Percentiles rank a stretch among this genome's conserved stretches.
phyloP scores from a whole-genome alignment of 2,888 invertebrate species.

The Drosophila anomalata region DNA sequence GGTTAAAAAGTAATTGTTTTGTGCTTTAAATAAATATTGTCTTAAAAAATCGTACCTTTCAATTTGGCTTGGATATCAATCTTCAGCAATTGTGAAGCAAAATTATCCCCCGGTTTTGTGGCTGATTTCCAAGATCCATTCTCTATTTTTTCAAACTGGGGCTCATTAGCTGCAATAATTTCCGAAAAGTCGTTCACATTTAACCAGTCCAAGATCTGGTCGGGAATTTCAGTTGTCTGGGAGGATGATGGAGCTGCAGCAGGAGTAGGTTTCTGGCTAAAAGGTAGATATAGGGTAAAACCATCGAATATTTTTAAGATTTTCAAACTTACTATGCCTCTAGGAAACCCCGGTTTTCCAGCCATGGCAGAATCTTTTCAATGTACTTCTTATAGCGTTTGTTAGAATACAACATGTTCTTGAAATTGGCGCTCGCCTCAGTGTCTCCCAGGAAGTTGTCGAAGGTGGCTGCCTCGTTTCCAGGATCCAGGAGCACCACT shows the following conservation, averaged over 20 bases:
- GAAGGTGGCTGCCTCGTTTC: constrained; percentile 68
- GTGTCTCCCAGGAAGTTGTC: constrained; percentile 68
- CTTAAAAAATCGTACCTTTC: constrained; percentile 44
- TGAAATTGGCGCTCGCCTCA: constrained; percentile 52
- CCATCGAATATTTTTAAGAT: accelerated
- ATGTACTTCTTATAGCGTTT: constrained; percentile 71
- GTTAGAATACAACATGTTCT: constrained; percentile 65
- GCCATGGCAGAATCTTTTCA: constrained; percentile 75
- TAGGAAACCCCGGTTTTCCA: constrained; percentile 77
- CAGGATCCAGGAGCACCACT: constrained; percentile 75
- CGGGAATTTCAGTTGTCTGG: constrained; percentile 1
- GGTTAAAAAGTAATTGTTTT: not conserved
- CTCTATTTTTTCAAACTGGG: constrained; percentile 47
- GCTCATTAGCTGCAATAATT: constrained; percentile 34
- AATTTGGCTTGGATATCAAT: constrained; percentile 60
- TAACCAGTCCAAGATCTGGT: constrained; percentile 46
- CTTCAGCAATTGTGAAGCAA: constrained; percentile 57
- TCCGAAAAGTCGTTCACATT: constrained; percentile 42
- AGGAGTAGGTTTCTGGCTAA: constrained; percentile 21
- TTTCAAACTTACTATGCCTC: constrained; percentile 56
- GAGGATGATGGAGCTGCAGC: constrained; percentile 56
- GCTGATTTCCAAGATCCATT: constrained; percentile 24
- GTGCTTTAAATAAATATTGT: not conserved
- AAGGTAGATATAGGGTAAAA: not conserved
- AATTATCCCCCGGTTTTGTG: constrained; percentile 69